Base-by-base conservation (phyloP, 2,797 vertebrate species). In the Buceros bicornis region DNA sequence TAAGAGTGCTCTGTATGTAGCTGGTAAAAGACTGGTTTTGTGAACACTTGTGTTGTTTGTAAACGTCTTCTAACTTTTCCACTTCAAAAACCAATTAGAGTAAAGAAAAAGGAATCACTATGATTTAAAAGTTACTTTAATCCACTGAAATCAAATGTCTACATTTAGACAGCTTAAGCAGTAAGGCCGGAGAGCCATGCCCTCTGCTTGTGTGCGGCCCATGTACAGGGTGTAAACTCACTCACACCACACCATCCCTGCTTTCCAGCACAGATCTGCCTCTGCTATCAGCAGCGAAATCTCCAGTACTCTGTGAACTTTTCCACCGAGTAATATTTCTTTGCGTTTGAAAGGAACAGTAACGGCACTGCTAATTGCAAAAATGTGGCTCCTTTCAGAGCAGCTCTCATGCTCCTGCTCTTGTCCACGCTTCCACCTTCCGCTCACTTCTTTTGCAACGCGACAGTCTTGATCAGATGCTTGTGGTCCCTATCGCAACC, bases 381-480 rank as follows among this genome's bases (percentile, higher is more conserved):
- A 84, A 76, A 16, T 0, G 0, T 56, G 51, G 48, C 45, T 77
- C n/a, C 28, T 64, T 81, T 79, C 73, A 76, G 47, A 13, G 11
- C 24, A 4, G 1, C 33, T 37, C 65, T 72, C 76, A 5, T 10
- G 1, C 47, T 89, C 31, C 60, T 64, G 26, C 56, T 66, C 45
- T 62, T 47, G n/a, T 11, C 61, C 11, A 0, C 4, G 35, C 24
- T 84, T 22, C 50, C 29, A 8, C 61, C 61, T 95, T 51, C 64
- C 13, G 0, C 58, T 71, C 2, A 0, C 47, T 47, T 18, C 48
- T 72, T 79, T 29, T 33, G 48, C 0, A 0, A 56, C 0, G 0
- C 8, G 2, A 60, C 10, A 1, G 2, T 64, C 43, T 77, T n/a
- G 37, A 15, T 82, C 1, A 11, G 33, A 16, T 31, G n/a, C 31